Conservation (phyloP, 1,140 invertebrate species). For the Heliconius congener region DNA sequence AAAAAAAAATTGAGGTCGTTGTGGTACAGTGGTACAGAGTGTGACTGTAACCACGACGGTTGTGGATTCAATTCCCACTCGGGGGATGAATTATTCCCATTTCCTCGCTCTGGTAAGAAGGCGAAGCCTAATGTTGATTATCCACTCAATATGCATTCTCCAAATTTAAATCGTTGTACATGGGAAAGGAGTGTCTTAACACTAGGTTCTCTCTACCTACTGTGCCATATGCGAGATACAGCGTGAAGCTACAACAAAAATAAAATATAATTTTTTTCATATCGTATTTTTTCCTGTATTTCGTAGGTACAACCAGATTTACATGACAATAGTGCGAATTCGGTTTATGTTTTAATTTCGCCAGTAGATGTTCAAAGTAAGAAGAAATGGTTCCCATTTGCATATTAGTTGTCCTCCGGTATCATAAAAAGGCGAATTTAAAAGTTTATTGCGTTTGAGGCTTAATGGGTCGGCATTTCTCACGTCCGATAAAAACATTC, state of each 20-base stretch:
- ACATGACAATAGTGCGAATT: constrained; percentile 68
- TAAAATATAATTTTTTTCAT: too few species aligned
- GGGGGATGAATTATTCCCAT: background rate
- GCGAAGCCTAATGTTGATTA: too few species aligned
- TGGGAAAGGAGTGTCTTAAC: background rate
- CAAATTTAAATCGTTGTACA: background rate
- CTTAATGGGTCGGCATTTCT: constrained; percentile 49
- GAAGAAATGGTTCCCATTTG: constrained; percentile 60
- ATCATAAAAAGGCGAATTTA: constrained; percentile 57
- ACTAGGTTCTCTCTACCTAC: background rate
- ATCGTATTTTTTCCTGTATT: background rate
- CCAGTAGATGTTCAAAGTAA: constrained; percentile 66
- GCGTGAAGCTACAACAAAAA: background rate
- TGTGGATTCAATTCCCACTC: background rate
- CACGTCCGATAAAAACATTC: constrained; percentile 40
- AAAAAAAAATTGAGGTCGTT: constrained; percentile 36
- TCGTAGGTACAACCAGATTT: constrained; percentile 46
- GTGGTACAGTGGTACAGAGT: background rate
- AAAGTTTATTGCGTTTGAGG: constrained; percentile 56
- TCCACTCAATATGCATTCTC: background rate
- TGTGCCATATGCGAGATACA: background rate
- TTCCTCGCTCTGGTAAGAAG: too few species aligned
- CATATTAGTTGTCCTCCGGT: constrained; percentile 58
- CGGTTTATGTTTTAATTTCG: constrained; percentile 71
- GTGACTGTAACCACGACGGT: background rate